Evolutionary conservation across 2,113 vertebrate genomes (phyloP).

Genomic region (Rhinichthys klamathensis): DNA sequence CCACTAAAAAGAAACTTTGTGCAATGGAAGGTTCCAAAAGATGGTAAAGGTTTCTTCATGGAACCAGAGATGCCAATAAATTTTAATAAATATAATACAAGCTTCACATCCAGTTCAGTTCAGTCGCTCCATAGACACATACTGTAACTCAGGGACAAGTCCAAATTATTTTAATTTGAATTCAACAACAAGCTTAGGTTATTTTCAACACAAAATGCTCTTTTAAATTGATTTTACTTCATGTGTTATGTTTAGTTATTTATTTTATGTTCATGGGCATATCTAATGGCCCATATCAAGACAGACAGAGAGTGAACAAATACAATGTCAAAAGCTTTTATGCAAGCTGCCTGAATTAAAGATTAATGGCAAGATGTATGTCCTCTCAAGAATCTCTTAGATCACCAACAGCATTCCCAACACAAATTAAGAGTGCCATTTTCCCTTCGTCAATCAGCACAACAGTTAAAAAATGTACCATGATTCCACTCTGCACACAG

Average conservation of each 20-base stretch:
- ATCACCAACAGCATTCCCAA: conserved; percentile 16
- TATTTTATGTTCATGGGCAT: neutral
- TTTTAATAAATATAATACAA: no score
- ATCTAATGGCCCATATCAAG: neutral
- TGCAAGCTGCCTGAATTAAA: neutral
- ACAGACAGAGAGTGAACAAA: neutral
- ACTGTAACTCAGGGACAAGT: neutral
- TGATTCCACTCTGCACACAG: conserved; percentile 36
- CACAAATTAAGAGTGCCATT: conserved; percentile 21
- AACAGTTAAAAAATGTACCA: conserved; percentile 9
- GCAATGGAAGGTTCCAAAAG: no score
- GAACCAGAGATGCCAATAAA: no score
- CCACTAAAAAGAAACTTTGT: no score
- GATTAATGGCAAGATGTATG: conserved; percentile 12
- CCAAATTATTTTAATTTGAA: neutral
- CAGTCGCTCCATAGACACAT: neutral
- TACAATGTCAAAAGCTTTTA: conserved; percentile 11
- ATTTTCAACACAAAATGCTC: neutral
- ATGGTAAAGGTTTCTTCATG: no score
- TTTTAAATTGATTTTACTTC: neutral
- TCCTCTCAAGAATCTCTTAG: conserved; percentile 27
- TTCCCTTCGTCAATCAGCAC: conserved; percentile 20
- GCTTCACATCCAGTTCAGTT: neutral
- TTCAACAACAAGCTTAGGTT: no score
- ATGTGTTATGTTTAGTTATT: neutral